Evolutionary conservation across 2,888 invertebrate species (phyloP), one percentile per base, ranked within the genome.

Genomic region (Lithophane ornitopus): DNA sequence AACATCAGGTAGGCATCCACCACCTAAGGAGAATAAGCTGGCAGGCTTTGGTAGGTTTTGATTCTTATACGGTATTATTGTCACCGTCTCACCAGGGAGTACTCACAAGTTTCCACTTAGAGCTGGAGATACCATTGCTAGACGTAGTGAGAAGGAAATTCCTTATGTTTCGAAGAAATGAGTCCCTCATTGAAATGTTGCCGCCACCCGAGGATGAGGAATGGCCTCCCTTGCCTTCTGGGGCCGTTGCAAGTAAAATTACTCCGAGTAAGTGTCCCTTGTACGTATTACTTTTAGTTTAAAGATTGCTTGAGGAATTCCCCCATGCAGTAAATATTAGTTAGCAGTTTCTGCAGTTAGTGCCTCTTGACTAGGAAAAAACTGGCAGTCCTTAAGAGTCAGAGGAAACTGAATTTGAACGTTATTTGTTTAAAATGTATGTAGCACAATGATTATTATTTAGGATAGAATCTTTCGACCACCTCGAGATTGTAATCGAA

Each of bases 91-190:
- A 34, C 12, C 44, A 96, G 96, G 95, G 95, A 26, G 90, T 91
- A 11, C 83, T 89, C 9, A 94, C 96, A 72, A 92, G 95, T 4
- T 97, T 97, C 86, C 96, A 97, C 81, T 87, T 97, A 12, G 97
- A 97, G 88, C 84, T 97, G 16, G 95, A 96, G 80, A 86, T 97
- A 39, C 97, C 97, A 0, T 85, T 97, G n/a, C 87, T 97, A 34
- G 97, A 97, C 88, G 91, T 94, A 1, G 88, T 87, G 2, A 90
- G 96, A 62, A 91, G 96, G 63, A 89, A 86, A 28, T 96, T 95
- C 75, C 88, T 96, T 28, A 92, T 96, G 93, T 95, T 91, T 79
- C 92, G 94, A 12, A 85, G 88, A 58, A 85, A 95, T 76, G 94
- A 94, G 34, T 94, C 94, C 0, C 87, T 95, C 6, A 91, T 84